Conservation (phyloP, 2,888 invertebrate species). For the Cristatella mucedo region DNA sequence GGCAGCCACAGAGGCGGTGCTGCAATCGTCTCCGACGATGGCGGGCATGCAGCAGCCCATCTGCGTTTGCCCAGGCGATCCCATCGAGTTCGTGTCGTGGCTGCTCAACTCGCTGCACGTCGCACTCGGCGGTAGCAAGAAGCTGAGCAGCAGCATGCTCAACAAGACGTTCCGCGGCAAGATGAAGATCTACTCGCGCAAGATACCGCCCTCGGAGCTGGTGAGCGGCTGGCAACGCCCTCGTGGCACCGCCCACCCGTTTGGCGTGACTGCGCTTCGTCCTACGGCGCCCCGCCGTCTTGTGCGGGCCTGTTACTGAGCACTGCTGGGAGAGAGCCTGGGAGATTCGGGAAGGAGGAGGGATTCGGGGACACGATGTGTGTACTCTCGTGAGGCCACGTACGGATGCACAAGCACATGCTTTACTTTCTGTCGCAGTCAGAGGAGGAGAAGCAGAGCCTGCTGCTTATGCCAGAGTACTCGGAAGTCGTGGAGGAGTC, state of each 20-base stretch:
- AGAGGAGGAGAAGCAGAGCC: slow-evolving; percentile 64
- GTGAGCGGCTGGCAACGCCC: slow-evolving; percentile 19
- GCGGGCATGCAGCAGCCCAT: background rate
- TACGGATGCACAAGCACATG: too few relatives aligned
- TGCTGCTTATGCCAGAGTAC: slow-evolving; percentile 67
- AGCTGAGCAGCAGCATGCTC: slow-evolving; percentile 62
- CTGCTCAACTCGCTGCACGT: slow-evolving; percentile 86
- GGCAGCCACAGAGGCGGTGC: too few relatives aligned
- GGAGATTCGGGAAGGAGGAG: too few relatives aligned
- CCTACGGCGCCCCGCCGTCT: too few relatives aligned
- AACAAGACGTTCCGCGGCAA: slow-evolving; percentile 69
- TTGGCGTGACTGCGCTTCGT: too few relatives aligned
- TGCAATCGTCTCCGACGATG: too few relatives aligned
- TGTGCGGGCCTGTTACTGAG: too few relatives aligned
- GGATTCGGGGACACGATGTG: too few relatives aligned
- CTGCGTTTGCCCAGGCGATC: slow-evolving; percentile 54
- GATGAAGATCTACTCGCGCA: slow-evolving; percentile 47
- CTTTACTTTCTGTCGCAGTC: slow-evolving; percentile 43
- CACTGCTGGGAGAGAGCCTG: too few relatives aligned
- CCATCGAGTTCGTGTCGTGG: slow-evolving; percentile 94
- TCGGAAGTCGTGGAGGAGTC: slow-evolving; percentile 55
- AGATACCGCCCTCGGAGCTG: slow-evolving; percentile 74
- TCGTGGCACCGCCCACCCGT: too few relatives aligned
- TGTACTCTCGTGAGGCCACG: too few relatives aligned
- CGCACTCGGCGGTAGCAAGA: slow-evolving; percentile 66